Evolutionary conservation across 2,797 vertebrate species (phyloP).

Genomic region (Poecilia gillii): DNA sequence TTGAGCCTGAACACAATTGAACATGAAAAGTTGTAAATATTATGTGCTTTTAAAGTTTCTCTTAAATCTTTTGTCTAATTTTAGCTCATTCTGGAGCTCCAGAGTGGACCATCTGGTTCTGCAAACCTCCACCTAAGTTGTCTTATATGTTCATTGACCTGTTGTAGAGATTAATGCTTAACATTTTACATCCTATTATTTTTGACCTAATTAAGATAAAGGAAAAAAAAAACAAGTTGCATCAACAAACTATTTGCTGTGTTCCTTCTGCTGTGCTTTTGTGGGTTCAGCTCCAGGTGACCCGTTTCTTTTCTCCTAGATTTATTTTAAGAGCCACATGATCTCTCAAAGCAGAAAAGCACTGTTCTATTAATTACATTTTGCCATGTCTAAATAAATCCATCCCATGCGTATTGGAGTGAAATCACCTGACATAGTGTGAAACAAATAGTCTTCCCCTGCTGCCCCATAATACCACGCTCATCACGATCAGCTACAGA

Average conservation of each 20-base stretch:
- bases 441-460: conserved; percentile 22
- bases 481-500: conserved; percentile 39
- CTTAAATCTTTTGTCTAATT: background rate
- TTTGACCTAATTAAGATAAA: background rate
- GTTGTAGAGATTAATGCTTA: background rate
- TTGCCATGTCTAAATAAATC: conserved; percentile 31
- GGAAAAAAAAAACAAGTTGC: background rate
- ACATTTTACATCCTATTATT: background rate
- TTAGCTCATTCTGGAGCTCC: background rate
- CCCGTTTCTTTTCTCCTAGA: conserved; percentile 14
- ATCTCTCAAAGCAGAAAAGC: conserved; percentile 18
- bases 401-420: conserved; percentile 24
- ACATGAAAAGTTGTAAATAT: background rate
- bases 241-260: background rate
- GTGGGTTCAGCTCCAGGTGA: conserved; percentile 15
- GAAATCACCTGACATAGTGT: conserved; percentile 34
- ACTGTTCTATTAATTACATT: conserved; percentile 23
- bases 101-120: background rate
- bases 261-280: background rate
- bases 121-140: background rate
- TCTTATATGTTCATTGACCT: background rate
- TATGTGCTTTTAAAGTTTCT: background rate
- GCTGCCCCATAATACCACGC: conserved; percentile 25
- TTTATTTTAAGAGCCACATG: conserved; percentile 5
- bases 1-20: background rate